Conservation (phyloP, 2,888 invertebrate genomes). For the Macrophya alboannulata region DNA sequence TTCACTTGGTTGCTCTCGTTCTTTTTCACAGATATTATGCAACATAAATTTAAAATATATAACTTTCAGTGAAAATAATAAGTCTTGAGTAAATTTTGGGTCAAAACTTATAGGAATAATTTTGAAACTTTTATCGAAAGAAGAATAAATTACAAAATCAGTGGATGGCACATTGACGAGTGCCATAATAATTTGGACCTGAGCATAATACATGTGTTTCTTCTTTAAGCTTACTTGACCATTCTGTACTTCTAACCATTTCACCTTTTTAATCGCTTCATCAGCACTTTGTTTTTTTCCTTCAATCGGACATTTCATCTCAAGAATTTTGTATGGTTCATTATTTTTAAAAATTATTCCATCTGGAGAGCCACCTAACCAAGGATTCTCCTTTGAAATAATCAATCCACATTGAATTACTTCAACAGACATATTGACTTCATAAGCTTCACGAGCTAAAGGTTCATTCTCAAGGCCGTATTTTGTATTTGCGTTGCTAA, state of each 20-base stretch:
- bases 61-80: slow-evolving; percentile 12
- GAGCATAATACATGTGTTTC: slow-evolving; percentile 46
- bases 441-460: slow-evolving; percentile 42
- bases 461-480: slow-evolving; percentile 47
- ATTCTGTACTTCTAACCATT: no score
- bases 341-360: slow-evolving; percentile 16
- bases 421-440: neutral
- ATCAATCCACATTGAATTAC: slow-evolving; percentile 54
- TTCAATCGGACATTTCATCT: slow-evolving; percentile 16
- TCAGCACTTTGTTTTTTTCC: neutral
- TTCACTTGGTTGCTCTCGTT: neutral
- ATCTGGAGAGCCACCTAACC: slow-evolving; percentile 40
- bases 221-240: no score
- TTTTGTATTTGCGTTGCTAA: slow-evolving; percentile 41
- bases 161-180: slow-evolving; percentile 21
- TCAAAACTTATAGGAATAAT: slow-evolving; percentile 45
- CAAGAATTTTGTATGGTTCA: slow-evolving; percentile 3
- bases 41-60: slow-evolving; percentile 45
- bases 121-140: slow-evolving; percentile 40
- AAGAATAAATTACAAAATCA: slow-evolving; percentile 53
- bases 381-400: slow-evolving; percentile 49
- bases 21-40: slow-evolving; percentile 45
- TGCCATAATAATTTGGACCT: slow-evolving; percentile 53
- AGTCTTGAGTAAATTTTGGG: neutral
- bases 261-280: no score